A percentile compares a stretch with the other conserved stretches of the same genome.
These are phyloP conservation scores for Engystomops pustulosus DNA, from an alignment of 2,113 vertebrate genomes.

Conservation along the genomic window DNA sequence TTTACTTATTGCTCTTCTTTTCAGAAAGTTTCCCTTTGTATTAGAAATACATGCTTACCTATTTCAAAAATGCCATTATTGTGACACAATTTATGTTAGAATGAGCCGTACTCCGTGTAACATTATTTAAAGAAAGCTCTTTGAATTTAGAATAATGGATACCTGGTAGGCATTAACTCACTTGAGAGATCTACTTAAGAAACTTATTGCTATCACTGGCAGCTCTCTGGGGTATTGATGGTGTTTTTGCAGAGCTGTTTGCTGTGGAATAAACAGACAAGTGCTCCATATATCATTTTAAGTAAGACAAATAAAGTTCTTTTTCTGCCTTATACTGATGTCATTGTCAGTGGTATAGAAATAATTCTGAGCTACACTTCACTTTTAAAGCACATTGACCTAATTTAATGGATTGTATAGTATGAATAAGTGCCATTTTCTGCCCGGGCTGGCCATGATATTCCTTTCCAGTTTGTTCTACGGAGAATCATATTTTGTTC, in stretches of 20 bases:
- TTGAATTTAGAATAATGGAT: slow-evolving; percentile 83
- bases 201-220: slow-evolving; percentile 83
- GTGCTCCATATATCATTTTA: slow-evolving; percentile 87
- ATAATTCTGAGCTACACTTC: slow-evolving; percentile 86
- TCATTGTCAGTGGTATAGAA: slow-evolving; percentile 86
- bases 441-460: slow-evolving; percentile 63
- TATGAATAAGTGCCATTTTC: slow-evolving; percentile 79
- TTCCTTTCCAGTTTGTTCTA: slow-evolving; percentile 16
- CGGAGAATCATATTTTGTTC: slow-evolving; percentile 30
- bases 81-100: slow-evolving; percentile 76
- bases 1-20: slow-evolving; percentile 72
- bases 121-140: slow-evolving; percentile 74
- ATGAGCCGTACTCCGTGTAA: slow-evolving; percentile 71
- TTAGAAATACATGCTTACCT: slow-evolving; percentile 67
- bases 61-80: slow-evolving; percentile 72
- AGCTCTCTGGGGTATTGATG: slow-evolving; percentile 71
- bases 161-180: slow-evolving; percentile 82
- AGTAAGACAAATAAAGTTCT: slow-evolving; percentile 88
- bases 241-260: slow-evolving; percentile 85
- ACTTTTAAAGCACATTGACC: slow-evolving; percentile 84
- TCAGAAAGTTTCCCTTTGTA: slow-evolving; percentile 72
- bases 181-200: slow-evolving; percentile 81
- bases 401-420: slow-evolving; percentile 77
- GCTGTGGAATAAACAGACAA: slow-evolving; percentile 85
- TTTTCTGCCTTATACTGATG: slow-evolving; percentile 84